These are phyloP conservation scores for Apotomis betuletana DNA, from an alignment of 2,888 invertebrate genomes.

Conservation along the genomic window DNA sequence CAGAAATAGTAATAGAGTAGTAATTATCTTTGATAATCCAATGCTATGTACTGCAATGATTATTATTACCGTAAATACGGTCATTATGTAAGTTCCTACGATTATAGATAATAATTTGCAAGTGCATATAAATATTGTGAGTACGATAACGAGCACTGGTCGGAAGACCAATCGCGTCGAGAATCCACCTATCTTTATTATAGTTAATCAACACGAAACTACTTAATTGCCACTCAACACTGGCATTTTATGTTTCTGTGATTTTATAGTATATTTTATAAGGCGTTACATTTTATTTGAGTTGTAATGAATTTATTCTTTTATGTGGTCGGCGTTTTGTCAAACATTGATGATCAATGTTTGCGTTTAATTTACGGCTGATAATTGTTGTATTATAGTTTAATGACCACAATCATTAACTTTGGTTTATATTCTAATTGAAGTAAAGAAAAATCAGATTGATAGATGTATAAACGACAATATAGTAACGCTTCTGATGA, in stretches of 20 bases:
- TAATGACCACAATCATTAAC: too few species aligned
- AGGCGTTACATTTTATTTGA: too few species aligned
- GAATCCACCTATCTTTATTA: constrained; percentile 52
- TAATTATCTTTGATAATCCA: constrained; percentile 18
- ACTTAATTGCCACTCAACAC: constrained; percentile 44
- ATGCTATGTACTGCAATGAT: constrained; percentile 15
- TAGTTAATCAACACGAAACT: constrained; percentile 50
- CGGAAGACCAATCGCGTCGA: constrained; percentile 28
- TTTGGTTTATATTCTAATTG: too few species aligned
- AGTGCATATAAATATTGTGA: constrained; percentile 35
- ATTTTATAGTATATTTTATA: background rate
- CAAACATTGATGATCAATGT: background rate
- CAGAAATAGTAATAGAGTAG: constrained; percentile 9
- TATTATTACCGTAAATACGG: constrained; percentile 27
- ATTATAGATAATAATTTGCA: constrained; percentile 38
- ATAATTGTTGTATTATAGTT: too few species aligned
- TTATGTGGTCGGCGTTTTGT: background rate
- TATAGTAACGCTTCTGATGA: constrained; percentile 6
- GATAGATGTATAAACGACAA: constrained; percentile 14
- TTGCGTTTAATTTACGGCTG: too few species aligned
- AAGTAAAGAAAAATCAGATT: background rate
- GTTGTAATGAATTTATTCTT: background rate
- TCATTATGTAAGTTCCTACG: constrained; percentile 32
- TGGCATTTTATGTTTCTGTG: constrained; percentile 6
- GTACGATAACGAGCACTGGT: constrained; percentile 14